These are phyloP conservation scores for Andrena praecox DNA, from an alignment of 2,888 invertebrate genomes.

Conservation along the genomic window DNA sequence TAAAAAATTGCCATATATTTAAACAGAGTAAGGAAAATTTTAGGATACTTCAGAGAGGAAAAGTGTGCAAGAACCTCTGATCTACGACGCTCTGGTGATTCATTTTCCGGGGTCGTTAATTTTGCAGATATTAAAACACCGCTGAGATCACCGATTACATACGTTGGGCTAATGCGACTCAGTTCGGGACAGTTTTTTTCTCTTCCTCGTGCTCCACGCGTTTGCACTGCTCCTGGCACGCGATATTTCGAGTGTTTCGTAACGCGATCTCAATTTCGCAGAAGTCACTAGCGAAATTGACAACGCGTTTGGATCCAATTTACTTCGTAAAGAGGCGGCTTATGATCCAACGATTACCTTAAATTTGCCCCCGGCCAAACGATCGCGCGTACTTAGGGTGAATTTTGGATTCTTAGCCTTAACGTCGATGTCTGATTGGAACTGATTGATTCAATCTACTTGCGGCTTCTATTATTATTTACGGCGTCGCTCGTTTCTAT, in stretches of 20 bases:
- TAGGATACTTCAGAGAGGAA: neutral
- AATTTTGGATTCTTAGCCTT: too few relatives aligned
- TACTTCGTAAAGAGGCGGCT: neutral
- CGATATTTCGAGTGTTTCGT: conserved; percentile 14
- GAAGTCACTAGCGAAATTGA: conserved; percentile 8
- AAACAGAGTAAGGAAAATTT: neutral
- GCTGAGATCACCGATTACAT: conserved; percentile 27
- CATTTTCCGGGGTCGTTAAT: conserved; percentile 17
- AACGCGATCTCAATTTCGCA: conserved; percentile 1
- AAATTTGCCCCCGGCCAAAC: too few relatives aligned
- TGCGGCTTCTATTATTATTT: neutral
- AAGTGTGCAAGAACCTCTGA: neutral
- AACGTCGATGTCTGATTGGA: too few relatives aligned
- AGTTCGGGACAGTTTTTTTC: neutral
- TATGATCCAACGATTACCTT: too few relatives aligned
- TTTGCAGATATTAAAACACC: conserved; percentile 25
- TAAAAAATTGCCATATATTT: too few relatives aligned
- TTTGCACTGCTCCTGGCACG: conserved; percentile 31
- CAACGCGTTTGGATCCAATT: neutral
- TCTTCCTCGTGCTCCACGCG: neutral
- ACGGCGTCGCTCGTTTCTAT: neutral
- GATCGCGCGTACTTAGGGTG: too few relatives aligned
- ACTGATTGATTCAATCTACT: neutral
- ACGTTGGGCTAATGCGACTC: neutral
- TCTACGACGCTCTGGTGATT: conserved; percentile 1